phyloP scores from a whole-genome alignment of 2,888 invertebrate species.

The Scrobipalpa atriplicella region DNA sequence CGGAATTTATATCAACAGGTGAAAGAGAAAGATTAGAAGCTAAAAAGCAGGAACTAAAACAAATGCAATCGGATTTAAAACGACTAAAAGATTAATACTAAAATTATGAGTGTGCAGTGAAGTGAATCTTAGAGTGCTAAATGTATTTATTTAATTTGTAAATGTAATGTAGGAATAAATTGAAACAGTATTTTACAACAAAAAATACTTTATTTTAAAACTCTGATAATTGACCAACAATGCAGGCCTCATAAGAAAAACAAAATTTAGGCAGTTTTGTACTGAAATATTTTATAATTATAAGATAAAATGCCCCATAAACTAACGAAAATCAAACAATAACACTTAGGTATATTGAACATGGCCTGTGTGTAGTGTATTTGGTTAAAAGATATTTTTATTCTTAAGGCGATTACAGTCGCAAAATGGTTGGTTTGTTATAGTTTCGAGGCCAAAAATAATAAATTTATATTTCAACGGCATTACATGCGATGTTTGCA shows the following conservation, averaged over 20 bases:
- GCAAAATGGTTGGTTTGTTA: too few species aligned
- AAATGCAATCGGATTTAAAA: conserved; percentile 57
- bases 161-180: conserved; percentile 33
- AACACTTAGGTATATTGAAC: too few species aligned
- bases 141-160: neutral
- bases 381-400: too few species aligned
- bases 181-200: conserved; percentile 57
- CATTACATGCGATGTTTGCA: too few species aligned
- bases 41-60: conserved; percentile 61
- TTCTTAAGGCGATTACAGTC: too few species aligned
- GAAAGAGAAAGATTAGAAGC: conserved; percentile 57
- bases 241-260: conserved; percentile 43
- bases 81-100: conserved; percentile 21
- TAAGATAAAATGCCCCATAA: neutral
- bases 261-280: too few species aligned
- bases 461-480: too few species aligned
- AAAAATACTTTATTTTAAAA: conserved; percentile 48
- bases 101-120: conserved; percentile 29
- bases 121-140: conserved; percentile 36
- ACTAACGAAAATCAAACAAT: neutral
- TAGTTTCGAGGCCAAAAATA: too few species aligned
- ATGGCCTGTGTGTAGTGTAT: too few species aligned
- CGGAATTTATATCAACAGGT: conserved; percentile 49
- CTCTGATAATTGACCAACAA: conserved; percentile 61
- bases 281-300: neutral